Evolutionary conservation across 2,888 invertebrate genomes (phyloP).

Genomic region (Morpho achilles): DNA sequence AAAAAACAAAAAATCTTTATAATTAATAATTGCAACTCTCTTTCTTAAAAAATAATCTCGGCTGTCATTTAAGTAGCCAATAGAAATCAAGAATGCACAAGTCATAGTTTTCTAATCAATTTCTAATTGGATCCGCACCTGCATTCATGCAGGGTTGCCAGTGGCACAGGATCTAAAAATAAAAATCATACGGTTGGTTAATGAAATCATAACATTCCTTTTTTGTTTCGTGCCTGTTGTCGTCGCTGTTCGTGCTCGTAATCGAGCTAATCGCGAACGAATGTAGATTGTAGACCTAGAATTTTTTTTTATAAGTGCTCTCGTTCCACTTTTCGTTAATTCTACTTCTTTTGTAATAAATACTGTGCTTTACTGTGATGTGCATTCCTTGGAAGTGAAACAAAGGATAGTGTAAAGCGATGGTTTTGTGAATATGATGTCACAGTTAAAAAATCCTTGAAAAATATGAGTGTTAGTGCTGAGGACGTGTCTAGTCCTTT

Average conservation of each 20-base stretch:
- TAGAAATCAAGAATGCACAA: slow-evolving; percentile 5
- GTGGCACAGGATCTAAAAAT: slow-evolving; percentile 18
- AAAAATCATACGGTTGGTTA: slow-evolving; percentile 20
- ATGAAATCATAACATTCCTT: slow-evolving; percentile 30
- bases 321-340: slow-evolving; percentile 73
- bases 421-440: slow-evolving; percentile 68
- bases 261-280: slow-evolving; percentile 34
- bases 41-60: not conserved
- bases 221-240: slow-evolving; percentile 29
- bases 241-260: slow-evolving; percentile 31
- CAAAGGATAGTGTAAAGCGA: slow-evolving; percentile 39
- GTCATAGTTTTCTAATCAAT: not conserved
- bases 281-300: slow-evolving; percentile 58
- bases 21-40: too few relatives aligned
- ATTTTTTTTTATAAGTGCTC: slow-evolving; percentile 57
- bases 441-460: slow-evolving; percentile 68
- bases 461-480: slow-evolving; percentile 73
- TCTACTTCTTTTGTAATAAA: slow-evolving; percentile 48
- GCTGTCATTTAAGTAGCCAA: slow-evolving; percentile 6
- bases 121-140: slow-evolving; percentile 14
- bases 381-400: slow-evolving; percentile 43
- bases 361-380: slow-evolving; percentile 43
- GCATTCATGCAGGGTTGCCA: slow-evolving; percentile 22
- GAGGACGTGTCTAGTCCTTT: slow-evolving; percentile 69
- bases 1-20: too few relatives aligned